Evolutionary conservation across 2,888 invertebrate species (phyloP).

Genomic region (Anagyrus pseudococci): DNA sequence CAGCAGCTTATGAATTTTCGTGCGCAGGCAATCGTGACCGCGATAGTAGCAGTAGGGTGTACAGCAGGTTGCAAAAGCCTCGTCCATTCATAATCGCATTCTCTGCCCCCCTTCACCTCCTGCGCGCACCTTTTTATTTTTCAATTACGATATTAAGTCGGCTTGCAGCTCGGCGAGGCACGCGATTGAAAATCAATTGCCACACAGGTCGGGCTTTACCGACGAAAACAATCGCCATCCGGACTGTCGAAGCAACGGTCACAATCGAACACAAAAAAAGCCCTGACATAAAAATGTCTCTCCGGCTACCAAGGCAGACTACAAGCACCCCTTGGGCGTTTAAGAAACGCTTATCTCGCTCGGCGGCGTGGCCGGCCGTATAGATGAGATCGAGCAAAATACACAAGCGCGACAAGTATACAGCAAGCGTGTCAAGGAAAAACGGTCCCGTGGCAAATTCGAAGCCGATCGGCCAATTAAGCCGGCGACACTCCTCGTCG

Average conservation of each 20-base stretch:
- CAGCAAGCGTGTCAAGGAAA: slow-evolving; percentile 29
- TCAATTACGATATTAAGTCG: too few relatives aligned
- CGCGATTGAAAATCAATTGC: slow-evolving; percentile 13
- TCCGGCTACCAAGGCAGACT: background rate
- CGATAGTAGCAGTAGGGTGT: too few relatives aligned
- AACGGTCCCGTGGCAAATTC: background rate
- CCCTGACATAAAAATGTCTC: slow-evolving; percentile 37
- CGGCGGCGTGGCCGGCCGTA: background rate
- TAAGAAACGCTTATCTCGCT: slow-evolving; percentile 13
- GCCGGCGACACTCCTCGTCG: slow-evolving; percentile 1
- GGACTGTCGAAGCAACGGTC: background rate
- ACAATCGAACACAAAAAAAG: slow-evolving; percentile 19
- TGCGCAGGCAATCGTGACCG: too few relatives aligned
- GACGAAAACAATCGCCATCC: background rate
- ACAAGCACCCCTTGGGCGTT: slow-evolving; percentile 7
- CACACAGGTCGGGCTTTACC: slow-evolving; percentile 8
- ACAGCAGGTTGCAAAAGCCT: too few relatives aligned
- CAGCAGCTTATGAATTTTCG: too few relatives aligned
- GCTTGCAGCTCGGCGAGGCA: too few relatives aligned
- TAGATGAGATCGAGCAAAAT: slow-evolving; percentile 6
- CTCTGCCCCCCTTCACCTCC: too few relatives aligned
- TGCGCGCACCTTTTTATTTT: too few relatives aligned
- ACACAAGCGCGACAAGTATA: background rate
- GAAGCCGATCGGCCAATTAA: slow-evolving; percentile 16
- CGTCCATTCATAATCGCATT: too few relatives aligned